Evolutionary conservation across 2,113 vertebrate genomes (phyloP), one percentile per base, ranked within the genome.

Genomic region (Pycnonotus jocosus): DNA sequence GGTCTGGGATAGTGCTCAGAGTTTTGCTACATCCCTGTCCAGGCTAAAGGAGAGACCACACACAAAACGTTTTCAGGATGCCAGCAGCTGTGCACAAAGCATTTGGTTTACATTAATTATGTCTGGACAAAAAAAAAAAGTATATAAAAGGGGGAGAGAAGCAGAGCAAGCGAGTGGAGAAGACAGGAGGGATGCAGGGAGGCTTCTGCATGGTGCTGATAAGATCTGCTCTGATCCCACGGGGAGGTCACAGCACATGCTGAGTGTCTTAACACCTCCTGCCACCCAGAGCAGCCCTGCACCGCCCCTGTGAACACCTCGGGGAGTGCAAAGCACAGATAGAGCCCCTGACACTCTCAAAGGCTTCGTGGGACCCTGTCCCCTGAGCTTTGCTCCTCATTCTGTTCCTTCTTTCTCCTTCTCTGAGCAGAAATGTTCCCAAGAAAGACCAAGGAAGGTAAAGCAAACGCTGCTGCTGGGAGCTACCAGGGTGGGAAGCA

Each of bases 41-140:
- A 4, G 90, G 80, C 92, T 80, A 86, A 86, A 72, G 82, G 44
- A 92, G 88, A 93, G 96, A 96, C 94, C 92, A 80, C 95, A 90
- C 65, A 12, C 92, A 90, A 69, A 58, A 92, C 7, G 3, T 56
- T 86, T 94, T 50, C 84, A 54, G 73, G 71, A 96, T 88, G 95
- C 95, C 84, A 96, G 91, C 65, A 90, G 87, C 93, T 85, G 66
- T 74, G 80, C 81, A 78, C 37, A 53, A 88, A 88, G 70, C 88
- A 82, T 91, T 81, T 90, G 93, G 87, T 90, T 90, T 93, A 80
- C 79, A 84, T 79, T 77, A 85, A 42, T 88, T 70, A 87, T 17
- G 72, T 96, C 95, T 90, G 91, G 92, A 82, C 69, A 30, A 65
- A 62, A 66, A 87, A 56, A 56, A 54, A n/a, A n/a, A n/a, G n/a